A percentile compares a stretch with the other conserved stretches of the same genome.
These are phyloP conservation scores for Empidonax traillii DNA, from an alignment of 2,113 vertebrate species.

Conservation along the genomic window DNA sequence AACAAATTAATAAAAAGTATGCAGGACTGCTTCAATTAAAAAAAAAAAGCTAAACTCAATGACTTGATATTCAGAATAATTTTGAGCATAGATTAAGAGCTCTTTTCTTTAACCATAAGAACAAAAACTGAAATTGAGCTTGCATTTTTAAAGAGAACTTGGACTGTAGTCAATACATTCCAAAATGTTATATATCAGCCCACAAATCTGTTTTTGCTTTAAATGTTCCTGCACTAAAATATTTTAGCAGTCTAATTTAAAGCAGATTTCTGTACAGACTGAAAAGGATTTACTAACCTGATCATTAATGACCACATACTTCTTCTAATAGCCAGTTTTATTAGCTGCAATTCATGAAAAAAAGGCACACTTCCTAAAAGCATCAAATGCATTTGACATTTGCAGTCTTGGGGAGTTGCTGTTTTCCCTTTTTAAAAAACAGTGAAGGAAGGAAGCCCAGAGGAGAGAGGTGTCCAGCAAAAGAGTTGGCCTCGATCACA, in stretches of 20 bases:
- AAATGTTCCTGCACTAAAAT: neutral
- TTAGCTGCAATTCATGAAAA: constrained; percentile 8
- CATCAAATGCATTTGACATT: neutral
- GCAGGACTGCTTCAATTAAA: neutral
- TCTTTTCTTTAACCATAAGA: neutral
- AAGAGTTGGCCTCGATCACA: constrained; percentile 54
- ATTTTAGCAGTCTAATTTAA: constrained; percentile 22
- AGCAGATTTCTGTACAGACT: constrained; percentile 14
- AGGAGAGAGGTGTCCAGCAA: constrained; percentile 49
- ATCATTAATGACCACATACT: neutral
- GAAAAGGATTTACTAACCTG: neutral
- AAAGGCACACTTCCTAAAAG: constrained; percentile 9
- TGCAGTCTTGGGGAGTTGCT: neutral
- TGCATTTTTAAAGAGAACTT: neutral
- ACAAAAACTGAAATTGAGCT: neutral
- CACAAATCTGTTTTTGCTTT: neutral
- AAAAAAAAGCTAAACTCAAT: neutral
- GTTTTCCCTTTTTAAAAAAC: constrained; percentile 2
- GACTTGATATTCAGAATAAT: neutral
- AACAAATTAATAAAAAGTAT: neutral
- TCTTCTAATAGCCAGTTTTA: neutral
- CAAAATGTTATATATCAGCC: neutral
- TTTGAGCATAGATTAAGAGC: neutral
- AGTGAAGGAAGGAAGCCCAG: constrained; percentile 54
- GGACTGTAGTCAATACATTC: neutral